A percentile compares a stretch with the other conserved stretches of the same genome.
Conservation (phyloP, 2,888 invertebrate genomes). For the Octodonta nipae region DNA sequence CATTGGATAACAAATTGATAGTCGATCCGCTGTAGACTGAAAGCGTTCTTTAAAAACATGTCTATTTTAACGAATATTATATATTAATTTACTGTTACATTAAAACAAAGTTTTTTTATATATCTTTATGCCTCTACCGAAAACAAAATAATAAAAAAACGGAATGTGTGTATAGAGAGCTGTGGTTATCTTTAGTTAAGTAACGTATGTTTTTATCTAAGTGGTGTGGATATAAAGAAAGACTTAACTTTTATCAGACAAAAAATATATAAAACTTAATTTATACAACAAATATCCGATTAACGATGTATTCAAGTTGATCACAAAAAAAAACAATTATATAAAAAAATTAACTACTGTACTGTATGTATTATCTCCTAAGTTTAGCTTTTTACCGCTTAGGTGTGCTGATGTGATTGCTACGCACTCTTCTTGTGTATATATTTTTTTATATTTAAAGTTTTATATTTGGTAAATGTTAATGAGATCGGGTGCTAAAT, state of each 20-base stretch:
- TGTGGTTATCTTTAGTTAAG: constrained; percentile 28
- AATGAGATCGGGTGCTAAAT: constrained; percentile 32
- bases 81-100: not conserved
- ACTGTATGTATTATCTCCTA: constrained; percentile 25
- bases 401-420: constrained; percentile 34
- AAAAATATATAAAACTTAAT: constrained; percentile 6
- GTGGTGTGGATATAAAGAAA: constrained; percentile 23
- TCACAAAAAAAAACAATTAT: constrained; percentile 8
- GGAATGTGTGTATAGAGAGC: constrained; percentile 29
- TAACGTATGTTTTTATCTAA: too few relatives aligned
- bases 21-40: constrained; percentile 32
- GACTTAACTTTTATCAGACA: constrained; percentile 15
- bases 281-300: constrained; percentile 4
- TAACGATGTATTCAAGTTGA: constrained; percentile 11
- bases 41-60: constrained; percentile 5
- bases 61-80: constrained; percentile 2
- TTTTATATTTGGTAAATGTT: constrained; percentile 23
- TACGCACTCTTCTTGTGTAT: constrained; percentile 31
- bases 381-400: constrained; percentile 31
- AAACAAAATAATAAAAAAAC: not conserved
- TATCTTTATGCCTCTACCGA: constrained; percentile 23
- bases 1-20: constrained; percentile 29
- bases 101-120: constrained; percentile 19
- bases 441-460: constrained; percentile 26
- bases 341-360: too few relatives aligned